These are phyloP conservation scores for Anoncus sp. DNA, from an alignment of 2,888 invertebrate species.

Conservation along the genomic window DNA sequence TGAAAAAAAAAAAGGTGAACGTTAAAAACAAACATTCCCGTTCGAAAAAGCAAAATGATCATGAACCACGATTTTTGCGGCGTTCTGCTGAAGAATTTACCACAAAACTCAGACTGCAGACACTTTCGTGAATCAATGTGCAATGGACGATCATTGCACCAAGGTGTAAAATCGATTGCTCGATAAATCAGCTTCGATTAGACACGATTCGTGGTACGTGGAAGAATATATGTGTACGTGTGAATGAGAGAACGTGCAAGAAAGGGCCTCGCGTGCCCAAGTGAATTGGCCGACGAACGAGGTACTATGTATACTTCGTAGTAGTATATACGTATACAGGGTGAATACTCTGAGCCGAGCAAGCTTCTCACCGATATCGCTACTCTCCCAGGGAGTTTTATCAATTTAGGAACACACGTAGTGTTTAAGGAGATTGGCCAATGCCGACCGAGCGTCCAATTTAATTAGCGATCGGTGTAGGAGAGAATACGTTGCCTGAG, in stretches of 20 bases:
- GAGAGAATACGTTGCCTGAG: constrained; percentile 38
- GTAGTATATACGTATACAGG: constrained; percentile 11
- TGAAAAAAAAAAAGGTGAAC: not conserved
- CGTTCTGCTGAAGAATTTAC: not conserved
- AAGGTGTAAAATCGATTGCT: constrained; percentile 58
- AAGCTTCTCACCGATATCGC: constrained; percentile 55
- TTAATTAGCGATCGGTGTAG: constrained; percentile 65
- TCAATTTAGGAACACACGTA: constrained; percentile 66
- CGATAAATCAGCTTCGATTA: constrained; percentile 62
- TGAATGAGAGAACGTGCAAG: constrained; percentile 51
- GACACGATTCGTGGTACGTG: constrained; percentile 41
- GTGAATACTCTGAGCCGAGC: constrained; percentile 43
- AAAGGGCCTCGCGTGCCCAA: constrained; percentile 59
- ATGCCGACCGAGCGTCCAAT: constrained; percentile 65
- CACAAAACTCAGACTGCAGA: not conserved
- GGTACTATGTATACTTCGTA: constrained; percentile 20
- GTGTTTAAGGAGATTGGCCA: constrained; percentile 64
- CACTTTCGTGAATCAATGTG: constrained; percentile 1
- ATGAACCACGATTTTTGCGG: not conserved
- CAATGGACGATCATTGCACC: constrained; percentile 27
- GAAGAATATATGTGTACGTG: constrained; percentile 39
- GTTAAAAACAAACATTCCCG: not conserved
- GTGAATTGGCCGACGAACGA: constrained; percentile 59
- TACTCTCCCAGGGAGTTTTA: constrained; percentile 57
- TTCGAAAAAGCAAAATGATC: not conserved